phyloP scores from a whole-genome alignment of 2,797 vertebrate species.

The Neostethus bicornis region DNA sequence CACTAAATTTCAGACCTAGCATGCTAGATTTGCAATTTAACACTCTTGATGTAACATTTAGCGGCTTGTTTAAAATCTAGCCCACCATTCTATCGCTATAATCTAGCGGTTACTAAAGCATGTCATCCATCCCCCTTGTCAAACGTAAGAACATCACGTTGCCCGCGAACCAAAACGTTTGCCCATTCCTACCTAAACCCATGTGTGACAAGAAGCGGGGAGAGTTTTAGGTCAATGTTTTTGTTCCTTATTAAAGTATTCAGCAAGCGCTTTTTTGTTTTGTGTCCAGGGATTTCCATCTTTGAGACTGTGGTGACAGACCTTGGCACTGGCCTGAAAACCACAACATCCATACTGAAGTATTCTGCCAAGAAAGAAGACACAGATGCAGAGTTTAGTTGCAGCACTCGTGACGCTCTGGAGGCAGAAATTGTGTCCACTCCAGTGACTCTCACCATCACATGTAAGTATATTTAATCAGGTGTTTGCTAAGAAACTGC shows the following conservation, averaged over 20 bases:
- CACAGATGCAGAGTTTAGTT: conserved; percentile 83
- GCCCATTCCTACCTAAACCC: too few species aligned
- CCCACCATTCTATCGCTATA: too few species aligned
- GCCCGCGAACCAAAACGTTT: too few species aligned
- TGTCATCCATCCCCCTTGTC: too few species aligned
- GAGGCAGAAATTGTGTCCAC: conserved; percentile 71
- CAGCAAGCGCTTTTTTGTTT: conserved; percentile 34
- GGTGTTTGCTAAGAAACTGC: not conserved
- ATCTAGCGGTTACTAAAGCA: too few species aligned
- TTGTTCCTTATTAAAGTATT: conserved; percentile 23
- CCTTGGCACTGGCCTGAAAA: conserved; percentile 81
- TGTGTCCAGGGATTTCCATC: conserved; percentile 63
- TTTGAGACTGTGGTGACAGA: conserved; percentile 68
- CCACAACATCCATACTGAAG: conserved; percentile 83
- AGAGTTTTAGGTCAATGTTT: conserved; percentile 12
- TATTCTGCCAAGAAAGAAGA: conserved; percentile 89
- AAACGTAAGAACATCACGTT: too few species aligned
- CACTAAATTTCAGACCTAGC: too few species aligned
- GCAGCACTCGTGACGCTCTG: conserved; percentile 76
- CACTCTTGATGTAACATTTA: too few species aligned
- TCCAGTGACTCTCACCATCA: conserved; percentile 83
- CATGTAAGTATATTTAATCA: conserved; percentile 84
- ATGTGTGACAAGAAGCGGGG: not conserved
- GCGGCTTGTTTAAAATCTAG: too few species aligned
- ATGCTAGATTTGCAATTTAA: too few species aligned